Base-by-base conservation (phyloP, 1,140 invertebrate species). In the Augochlora pura region DNA sequence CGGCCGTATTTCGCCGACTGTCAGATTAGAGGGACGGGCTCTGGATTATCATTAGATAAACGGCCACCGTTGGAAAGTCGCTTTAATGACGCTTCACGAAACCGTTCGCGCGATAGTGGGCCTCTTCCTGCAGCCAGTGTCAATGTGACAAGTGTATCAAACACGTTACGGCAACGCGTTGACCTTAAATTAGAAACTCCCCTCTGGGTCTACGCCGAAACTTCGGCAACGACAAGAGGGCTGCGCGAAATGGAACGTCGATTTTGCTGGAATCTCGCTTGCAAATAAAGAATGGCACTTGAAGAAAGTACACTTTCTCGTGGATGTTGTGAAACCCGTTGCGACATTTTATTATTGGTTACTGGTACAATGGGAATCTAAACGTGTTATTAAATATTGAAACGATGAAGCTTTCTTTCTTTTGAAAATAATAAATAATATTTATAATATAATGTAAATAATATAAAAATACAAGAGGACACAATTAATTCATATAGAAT, bases 101-200 rank as follows among this genome's bases (percentile, higher is more conserved):
- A 65, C 68, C 74, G 83, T 52, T 52, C 49, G 54, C 73, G 67
- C 83, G 80, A 71, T 78, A 86, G 85, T 88, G 64, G 79, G 75
- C 85, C 79, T 86, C 85, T 88, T 88, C 86, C 85, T 86, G 87
- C 77, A 88, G 73, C 82, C 80, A 88, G 84, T 83, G 80, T 83
- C 80, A 86, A 85, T 83, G 87, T 67, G 76, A 88, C 76, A 66
- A 39, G 76, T 69, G 80, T 82, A 71, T 85, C 73, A 77, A 85
- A 75, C 42, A 12, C 82, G 77, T 80, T 81, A 79, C 74, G 66
- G 78, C 74, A 78, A 77, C 71, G 69, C 42, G 81, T 82, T 89
- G 88, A 89, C 87, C 87, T 89, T 89, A 89, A 88, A 89, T 88
- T 81, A 82, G 67, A 49, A 65, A 39, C 52, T 57, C 74, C 74